Base-by-base conservation (phyloP, 2,113 vertebrate species). In the Calypte anna region DNA sequence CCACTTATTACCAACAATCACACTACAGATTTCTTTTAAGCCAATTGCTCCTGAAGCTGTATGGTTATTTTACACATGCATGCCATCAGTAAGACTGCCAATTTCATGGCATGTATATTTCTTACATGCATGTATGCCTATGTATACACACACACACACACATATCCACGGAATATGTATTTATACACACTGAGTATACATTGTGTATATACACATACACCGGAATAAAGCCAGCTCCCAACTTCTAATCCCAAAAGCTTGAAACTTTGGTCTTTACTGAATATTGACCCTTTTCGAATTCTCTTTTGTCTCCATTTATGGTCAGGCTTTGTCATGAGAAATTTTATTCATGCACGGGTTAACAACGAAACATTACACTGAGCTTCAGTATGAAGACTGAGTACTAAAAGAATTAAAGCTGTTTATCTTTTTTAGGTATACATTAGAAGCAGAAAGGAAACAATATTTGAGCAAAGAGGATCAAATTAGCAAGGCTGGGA, bases 401-500 rank as follows among this genome's bases (percentile, higher is more conserved):
- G 23, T 40, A 90, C 40, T 62, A 74, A 88, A 93, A 92, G 36
- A 69, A 58, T 15, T 50, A 57, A 87, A 77, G 40, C 43, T 44
- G 30, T 81, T 95, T 77, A 24, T 81, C 54, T 93, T 86, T 91
- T 84, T 67, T 30, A 91, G 40, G 57, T 91, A 66, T 63, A 77
- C 36, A 73, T 66, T 83, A 81, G 82, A 83, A 88, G 36, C 53
- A 93, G 61, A 93, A 93, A 83, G 51, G 61, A 86, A 96, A 88
- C 53, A 91, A 84, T 21, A 66, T 86, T 61, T 78, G 53, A 78
- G 62, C 61, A 58, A 87, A 83, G 64, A 86, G 40, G 48, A 90
- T 82, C 76, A 76, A 90, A 86, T 93, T 72, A 90, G n/a, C 40
- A 92, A 93, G 50, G 73, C 53, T 78, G n/a, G 30, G 61, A 94